phyloP scores from a whole-genome alignment of 2,888 invertebrate genomes.

The Cinara cedri region DNA sequence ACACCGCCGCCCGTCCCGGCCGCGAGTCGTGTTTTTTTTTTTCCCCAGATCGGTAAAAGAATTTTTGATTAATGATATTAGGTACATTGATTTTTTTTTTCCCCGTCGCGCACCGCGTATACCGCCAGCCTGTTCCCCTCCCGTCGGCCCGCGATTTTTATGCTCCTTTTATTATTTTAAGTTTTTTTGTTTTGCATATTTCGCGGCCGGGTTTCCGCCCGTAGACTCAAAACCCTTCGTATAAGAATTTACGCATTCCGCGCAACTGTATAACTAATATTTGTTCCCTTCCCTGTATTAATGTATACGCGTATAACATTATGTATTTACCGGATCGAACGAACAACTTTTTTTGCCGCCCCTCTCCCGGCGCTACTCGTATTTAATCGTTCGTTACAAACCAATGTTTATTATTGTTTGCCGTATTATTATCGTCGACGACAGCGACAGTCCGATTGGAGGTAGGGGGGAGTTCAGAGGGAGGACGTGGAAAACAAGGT shows the following conservation, averaged over 20 bases:
- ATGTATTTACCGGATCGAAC: no score
- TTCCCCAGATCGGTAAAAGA: conserved; percentile 52
- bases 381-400: neutral
- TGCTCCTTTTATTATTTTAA: neutral
- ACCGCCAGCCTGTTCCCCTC: no score
- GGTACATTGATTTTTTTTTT: conserved; percentile 55
- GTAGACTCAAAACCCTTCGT: neutral
- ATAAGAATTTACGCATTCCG: no score
- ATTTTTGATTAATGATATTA: conserved; percentile 57
- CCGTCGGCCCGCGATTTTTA: conserved; percentile 8
- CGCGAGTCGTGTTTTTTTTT: conserved; percentile 24
- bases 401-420: neutral
- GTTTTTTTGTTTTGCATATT: conserved; percentile 50
- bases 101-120: neutral
- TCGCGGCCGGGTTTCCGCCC: conserved; percentile 10
- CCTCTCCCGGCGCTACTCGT: no score
- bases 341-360: no score
- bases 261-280: no score
- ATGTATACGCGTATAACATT: no score
- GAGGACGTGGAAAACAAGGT: no score
- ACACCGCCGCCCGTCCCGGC: conserved; percentile 6
- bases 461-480: no score
- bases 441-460: no score
- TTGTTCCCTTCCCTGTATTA: no score
- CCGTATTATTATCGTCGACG: no score